phyloP scores from a whole-genome alignment of 1,140 invertebrate species.

The Leptinotarsa undecemlineata region DNA sequence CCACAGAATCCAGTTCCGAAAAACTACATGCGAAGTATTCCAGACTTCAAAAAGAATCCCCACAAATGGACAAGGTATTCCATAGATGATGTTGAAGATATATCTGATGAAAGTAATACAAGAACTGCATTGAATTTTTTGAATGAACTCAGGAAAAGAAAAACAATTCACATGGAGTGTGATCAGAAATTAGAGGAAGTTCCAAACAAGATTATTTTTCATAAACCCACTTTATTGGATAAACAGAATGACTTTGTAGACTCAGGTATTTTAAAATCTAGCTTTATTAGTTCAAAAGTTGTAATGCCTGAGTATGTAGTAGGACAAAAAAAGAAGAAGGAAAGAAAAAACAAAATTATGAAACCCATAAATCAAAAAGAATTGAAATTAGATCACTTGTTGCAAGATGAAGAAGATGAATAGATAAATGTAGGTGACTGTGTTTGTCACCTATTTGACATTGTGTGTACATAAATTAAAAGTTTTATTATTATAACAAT shows the following conservation, averaged over 20 bases:
- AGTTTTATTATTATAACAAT: not conserved
- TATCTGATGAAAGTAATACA: constrained; percentile 74
- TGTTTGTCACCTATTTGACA: not conserved
- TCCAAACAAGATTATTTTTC: constrained; percentile 43
- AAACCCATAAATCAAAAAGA: constrained; percentile 52
- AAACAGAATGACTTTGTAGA: constrained; percentile 45
- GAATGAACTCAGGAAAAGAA: constrained; percentile 64
- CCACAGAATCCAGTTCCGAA: constrained; percentile 61
- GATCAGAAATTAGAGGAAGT: constrained; percentile 38
- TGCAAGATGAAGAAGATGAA: constrained; percentile 59
- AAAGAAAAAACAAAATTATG: constrained; percentile 53
- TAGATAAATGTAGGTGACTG: not conserved
- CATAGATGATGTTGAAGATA: constrained; percentile 73
- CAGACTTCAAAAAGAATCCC: constrained; percentile 74
- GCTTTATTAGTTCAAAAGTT: constrained; percentile 68
- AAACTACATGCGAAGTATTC: constrained; percentile 57
- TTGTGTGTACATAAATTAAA: not conserved
- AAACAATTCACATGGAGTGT: constrained; percentile 42
- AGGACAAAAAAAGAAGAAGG: constrained; percentile 65
- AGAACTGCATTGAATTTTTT: constrained; percentile 73
- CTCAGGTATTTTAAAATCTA: constrained; percentile 57
- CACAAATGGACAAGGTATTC: constrained; percentile 78
- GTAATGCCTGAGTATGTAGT: constrained; percentile 82
- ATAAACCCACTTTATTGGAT: constrained; percentile 32
- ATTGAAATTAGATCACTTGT: constrained; percentile 66